These are phyloP conservation scores for Pseudoatta argentina DNA, from an alignment of 1,140 invertebrate genomes.

Conservation along the genomic window DNA sequence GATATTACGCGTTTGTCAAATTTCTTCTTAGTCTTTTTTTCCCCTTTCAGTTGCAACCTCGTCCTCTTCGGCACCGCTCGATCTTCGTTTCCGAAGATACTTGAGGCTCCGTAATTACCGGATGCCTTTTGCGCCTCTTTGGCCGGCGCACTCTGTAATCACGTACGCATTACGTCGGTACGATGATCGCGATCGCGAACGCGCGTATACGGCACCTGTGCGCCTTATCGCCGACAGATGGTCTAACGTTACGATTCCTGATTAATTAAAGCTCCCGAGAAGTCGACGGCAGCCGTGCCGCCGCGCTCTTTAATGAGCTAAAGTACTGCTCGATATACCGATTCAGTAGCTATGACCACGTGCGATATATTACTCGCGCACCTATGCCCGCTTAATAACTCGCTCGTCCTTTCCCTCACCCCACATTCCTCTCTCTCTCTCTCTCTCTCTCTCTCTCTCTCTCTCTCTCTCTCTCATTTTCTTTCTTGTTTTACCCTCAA, in stretches of 20 bases:
- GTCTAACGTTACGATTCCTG: slow-evolving; percentile 66
- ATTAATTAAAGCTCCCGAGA: slow-evolving; percentile 70
- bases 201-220: slow-evolving; percentile 56
- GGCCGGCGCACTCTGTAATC: slow-evolving; percentile 57
- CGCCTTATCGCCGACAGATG: slow-evolving; percentile 62
- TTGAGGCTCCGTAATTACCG: slow-evolving; percentile 53
- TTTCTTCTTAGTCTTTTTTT: not conserved
- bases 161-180: slow-evolving; percentile 55
- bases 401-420: slow-evolving; percentile 44
- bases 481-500: slow-evolving; percentile 21
- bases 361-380: slow-evolving; percentile 59
- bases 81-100: slow-evolving; percentile 46
- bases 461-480: not conserved
- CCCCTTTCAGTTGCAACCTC: not conserved
- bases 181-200: slow-evolving; percentile 57
- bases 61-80: slow-evolving; percentile 5
- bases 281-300: slow-evolving; percentile 47
- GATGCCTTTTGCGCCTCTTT: slow-evolving; percentile 61
- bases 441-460: not conserved
- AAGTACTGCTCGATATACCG: slow-evolving; percentile 63
- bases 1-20: not conserved
- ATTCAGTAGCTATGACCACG: slow-evolving; percentile 64
- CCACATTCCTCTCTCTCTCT: not conserved
- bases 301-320: slow-evolving; percentile 66
- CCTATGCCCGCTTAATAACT: slow-evolving; percentile 56